Conservation (phyloP, 2,888 invertebrate species). For the Catocala fraxini region DNA sequence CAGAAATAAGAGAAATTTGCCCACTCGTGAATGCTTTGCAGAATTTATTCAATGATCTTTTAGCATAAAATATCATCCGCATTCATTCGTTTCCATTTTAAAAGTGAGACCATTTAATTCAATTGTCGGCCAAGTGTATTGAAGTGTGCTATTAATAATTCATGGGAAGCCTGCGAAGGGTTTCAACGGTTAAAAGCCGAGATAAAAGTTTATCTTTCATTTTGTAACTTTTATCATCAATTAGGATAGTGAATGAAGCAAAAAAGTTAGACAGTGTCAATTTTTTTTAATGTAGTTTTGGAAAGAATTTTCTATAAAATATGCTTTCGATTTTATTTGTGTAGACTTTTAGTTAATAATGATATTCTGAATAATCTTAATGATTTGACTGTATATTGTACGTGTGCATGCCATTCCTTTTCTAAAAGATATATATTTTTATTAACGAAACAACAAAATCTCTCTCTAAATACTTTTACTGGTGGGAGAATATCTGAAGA, state of each 20-base stretch:
- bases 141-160: slow-evolving; percentile 56
- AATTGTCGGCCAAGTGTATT: slow-evolving; percentile 58
- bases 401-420: no score
- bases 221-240: slow-evolving; percentile 31
- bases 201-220: slow-evolving; percentile 40
- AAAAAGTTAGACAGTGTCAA: neutral
- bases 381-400: no score
- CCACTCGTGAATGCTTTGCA: slow-evolving; percentile 16
- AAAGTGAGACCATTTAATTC: slow-evolving; percentile 58
- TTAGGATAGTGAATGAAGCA: slow-evolving; percentile 28
- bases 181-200: slow-evolving; percentile 47
- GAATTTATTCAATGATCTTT: slow-evolving; percentile 32
- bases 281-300: neutral
- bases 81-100: slow-evolving; percentile 42
- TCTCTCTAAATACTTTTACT: no score
- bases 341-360: no score
- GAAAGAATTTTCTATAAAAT: no score
- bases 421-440: no score
- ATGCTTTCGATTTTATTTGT: no score
- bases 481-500: no score
- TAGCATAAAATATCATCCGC: slow-evolving; percentile 47
- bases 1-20: slow-evolving; percentile 28
- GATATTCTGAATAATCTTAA: no score
- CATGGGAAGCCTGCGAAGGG: slow-evolving; percentile 48
- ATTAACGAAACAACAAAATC: no score